Evolutionary conservation across 64 coral and sea anemone genomes (phyloP).

Genomic region (Actinia tenebrosa): DNA sequence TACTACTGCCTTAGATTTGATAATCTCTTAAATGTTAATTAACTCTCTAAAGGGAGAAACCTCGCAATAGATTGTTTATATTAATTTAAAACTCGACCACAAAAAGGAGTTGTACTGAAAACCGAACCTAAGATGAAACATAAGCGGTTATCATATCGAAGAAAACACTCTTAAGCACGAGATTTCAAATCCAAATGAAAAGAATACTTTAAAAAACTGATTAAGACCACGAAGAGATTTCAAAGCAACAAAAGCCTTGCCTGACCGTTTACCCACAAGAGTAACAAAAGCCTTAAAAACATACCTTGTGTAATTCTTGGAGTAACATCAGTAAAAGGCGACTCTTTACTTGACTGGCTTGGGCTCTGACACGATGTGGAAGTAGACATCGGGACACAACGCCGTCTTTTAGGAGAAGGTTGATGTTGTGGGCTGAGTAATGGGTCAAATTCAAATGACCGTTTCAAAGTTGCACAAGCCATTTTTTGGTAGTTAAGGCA

Average conservation of each 20-base stretch:
- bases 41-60: too few species aligned
- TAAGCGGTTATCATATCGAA: too few species aligned
- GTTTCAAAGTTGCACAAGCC: constrained; percentile 97
- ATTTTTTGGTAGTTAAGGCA: constrained; percentile 31
- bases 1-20: too few species aligned
- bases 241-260: not conserved
- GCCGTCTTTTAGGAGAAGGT: constrained; percentile 93
- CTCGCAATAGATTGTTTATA: too few species aligned
- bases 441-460: constrained; percentile 95
- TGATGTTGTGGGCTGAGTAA: constrained; percentile 92
- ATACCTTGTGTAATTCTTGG: constrained; percentile 89
- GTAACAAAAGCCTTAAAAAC: constrained; percentile 11
- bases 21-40: too few species aligned
- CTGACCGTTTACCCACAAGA: not conserved
- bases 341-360: constrained; percentile 54
- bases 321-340: constrained; percentile 82
- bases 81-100: too few species aligned
- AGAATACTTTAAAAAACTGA: not conserved
- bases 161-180: too few species aligned
- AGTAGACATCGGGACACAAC: constrained; percentile 67
- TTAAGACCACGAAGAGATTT: not conserved
- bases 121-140: too few species aligned
- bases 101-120: too few species aligned
- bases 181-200: too few species aligned
- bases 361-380: constrained; percentile 44